A percentile compares a stretch with the other conserved stretches of the same genome.
These are phyloP conservation scores for Hyppa rectilinea DNA, from an alignment of 2,888 invertebrate species.

Conservation along the genomic window DNA sequence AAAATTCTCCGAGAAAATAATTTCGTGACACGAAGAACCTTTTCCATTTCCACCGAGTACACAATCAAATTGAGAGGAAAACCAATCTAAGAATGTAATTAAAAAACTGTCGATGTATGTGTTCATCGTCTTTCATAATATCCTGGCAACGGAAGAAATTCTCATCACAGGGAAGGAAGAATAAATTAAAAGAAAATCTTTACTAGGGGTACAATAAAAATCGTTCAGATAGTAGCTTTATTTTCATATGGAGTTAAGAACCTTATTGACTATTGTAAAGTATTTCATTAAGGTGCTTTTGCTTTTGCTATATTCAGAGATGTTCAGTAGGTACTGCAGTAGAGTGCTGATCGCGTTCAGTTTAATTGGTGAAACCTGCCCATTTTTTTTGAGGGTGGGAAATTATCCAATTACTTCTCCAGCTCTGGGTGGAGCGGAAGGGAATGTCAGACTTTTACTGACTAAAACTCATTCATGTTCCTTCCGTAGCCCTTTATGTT, in stretches of 20 bases:
- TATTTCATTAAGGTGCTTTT: constrained; percentile 6
- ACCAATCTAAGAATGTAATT: constrained; percentile 23
- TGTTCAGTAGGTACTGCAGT: background rate
- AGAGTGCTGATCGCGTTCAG: too few species aligned
- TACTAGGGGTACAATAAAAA: background rate
- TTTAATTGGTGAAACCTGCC: too few species aligned
- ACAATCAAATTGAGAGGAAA: constrained; percentile 17
- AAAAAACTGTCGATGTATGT: constrained; percentile 16
- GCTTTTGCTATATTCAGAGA: background rate
- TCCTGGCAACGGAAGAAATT: constrained; percentile 51
- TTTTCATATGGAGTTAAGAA: background rate
- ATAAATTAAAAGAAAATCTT: constrained; percentile 25
- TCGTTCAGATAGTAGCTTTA: background rate
- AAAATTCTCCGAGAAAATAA: background rate
- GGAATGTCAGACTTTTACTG: too few species aligned
- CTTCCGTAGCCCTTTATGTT: too few species aligned
- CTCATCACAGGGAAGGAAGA: constrained; percentile 31
- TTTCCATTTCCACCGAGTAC: constrained; percentile 7
- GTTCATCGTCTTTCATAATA: constrained; percentile 31
- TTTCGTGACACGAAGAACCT: background rate
- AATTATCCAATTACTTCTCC: too few species aligned
- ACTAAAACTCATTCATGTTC: too few species aligned
- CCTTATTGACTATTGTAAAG: background rate
- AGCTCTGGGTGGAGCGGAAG: too few species aligned
- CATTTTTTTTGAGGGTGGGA: too few species aligned